Evolutionary conservation across 1,140 invertebrate genomes (phyloP), one percentile per base, ranked within the genome.

Genomic region (Aphidius ervi): DNA sequence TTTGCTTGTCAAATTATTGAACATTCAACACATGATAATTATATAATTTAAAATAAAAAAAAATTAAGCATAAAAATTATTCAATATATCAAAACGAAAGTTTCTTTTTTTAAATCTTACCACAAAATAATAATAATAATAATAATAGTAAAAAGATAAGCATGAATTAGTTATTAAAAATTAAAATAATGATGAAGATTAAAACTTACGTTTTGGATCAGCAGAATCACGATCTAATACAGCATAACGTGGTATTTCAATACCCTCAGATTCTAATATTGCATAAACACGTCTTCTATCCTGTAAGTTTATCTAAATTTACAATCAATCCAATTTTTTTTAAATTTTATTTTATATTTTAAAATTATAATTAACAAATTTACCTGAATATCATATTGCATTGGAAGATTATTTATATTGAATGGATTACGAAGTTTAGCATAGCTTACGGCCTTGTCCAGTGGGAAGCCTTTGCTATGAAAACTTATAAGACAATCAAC

Each of bases 401-500:
- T 97, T 67, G 95, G 92, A 61, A 99, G 85, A 82, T 99, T 97
- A 79, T 99, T 99, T 56, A 99, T 94, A 58, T 98, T 91, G 77
- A 97, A 99, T 0, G 97, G 97, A 77, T 95, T 93, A 58, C 95
- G 83, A 52, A 98, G 81, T 72, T 93, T 90, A 41, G 95, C 91
- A 82, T 99, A 99, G 70, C 91, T 90, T 68, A 98, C 95, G n/a
- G 97, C 96, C 83, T 99, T 99, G 70, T 96, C 94, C 59, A 98
- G 82, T 5, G 95, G 97, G 82, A 98, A 99, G 70, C 96, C 95
- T 81, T 97, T 95, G 2, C 97, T 98, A 78, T 99, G 97, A 77
- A 99, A 99, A 62, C 95, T 97, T 62, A 99, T 95, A 10, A 99
- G 84, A 74, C 95, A 99, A 80, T 99, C 97, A 73, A 95, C 96